Percentiles rank a stretch among this genome's conserved stretches.
phyloP scores from a whole-genome alignment of 2,888 invertebrate genomes.

The Heliconius ismenius region DNA sequence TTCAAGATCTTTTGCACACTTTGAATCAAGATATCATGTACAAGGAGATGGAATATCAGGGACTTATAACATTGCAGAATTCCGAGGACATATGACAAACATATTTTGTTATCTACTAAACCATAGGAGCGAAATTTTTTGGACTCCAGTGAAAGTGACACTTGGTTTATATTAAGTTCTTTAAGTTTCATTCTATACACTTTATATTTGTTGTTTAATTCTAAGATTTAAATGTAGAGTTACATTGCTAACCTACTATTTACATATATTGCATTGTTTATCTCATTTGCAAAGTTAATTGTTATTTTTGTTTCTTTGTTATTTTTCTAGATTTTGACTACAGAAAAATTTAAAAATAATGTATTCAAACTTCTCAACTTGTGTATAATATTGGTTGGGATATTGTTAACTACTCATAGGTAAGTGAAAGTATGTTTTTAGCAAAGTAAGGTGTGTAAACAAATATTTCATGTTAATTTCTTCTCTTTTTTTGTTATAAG shows the following conservation, averaged over 20 bases:
- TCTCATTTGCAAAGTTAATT: background rate
- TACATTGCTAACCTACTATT: background rate
- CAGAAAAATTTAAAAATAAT: background rate
- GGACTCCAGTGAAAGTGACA: slow-evolving; percentile 22
- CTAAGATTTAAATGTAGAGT: background rate
- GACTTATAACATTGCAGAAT: slow-evolving; percentile 67
- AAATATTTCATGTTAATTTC: background rate
- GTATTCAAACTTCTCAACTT: background rate
- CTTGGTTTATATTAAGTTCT: background rate
- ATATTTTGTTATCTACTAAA: slow-evolving; percentile 38
- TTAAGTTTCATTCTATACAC: background rate
- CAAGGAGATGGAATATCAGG: slow-evolving; percentile 86
- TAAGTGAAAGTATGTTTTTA: background rate
- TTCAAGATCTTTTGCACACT: slow-evolving; percentile 90
- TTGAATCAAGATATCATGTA: slow-evolving; percentile 90
- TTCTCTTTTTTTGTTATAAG: background rate
- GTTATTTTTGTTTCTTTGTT: background rate
- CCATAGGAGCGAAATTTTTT: slow-evolving; percentile 11
- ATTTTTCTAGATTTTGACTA: background rate
- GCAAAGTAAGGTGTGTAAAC: background rate
- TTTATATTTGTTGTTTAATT: slow-evolving; percentile 1
- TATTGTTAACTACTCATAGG: background rate
- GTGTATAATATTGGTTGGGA: background rate
- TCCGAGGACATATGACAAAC: slow-evolving; percentile 68
- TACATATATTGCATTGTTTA: background rate